Conservation (phyloP, 2,888 invertebrate species). For the Cantharis rustica region DNA sequence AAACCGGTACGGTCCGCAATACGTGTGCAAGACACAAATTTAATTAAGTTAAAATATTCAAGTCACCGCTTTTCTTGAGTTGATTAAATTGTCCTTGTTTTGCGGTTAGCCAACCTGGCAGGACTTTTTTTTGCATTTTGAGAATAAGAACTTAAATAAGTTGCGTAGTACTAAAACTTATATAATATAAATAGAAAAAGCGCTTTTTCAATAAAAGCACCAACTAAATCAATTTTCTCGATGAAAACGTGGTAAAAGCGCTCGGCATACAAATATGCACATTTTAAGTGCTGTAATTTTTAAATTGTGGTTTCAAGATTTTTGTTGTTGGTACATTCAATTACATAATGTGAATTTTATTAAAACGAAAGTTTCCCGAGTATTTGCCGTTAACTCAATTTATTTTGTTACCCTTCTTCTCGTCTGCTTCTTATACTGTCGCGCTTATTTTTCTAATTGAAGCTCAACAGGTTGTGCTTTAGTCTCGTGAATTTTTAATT, state of each 20-base stretch:
- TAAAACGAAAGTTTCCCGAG: slow-evolving; percentile 51
- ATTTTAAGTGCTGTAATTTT: slow-evolving; percentile 41
- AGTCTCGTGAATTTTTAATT: slow-evolving; percentile 44
- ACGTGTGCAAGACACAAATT: slow-evolving; percentile 36
- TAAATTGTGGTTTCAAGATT: slow-evolving; percentile 48
- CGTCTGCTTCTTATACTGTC: slow-evolving; percentile 27
- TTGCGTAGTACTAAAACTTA: no score
- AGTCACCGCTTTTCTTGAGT: slow-evolving; percentile 34
- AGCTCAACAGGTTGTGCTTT: slow-evolving; percentile 44
- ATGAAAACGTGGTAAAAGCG: slow-evolving; percentile 23
- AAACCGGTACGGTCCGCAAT: slow-evolving; percentile 39
- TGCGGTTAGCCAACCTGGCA: neutral
- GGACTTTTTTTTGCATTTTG: neutral
- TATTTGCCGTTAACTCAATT: slow-evolving; percentile 54
- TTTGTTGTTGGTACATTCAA: slow-evolving; percentile 29
- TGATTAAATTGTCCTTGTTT: slow-evolving; percentile 21
- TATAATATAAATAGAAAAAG: neutral
- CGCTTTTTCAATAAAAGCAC: neutral
- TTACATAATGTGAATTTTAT: slow-evolving; percentile 37
- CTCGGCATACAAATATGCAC: slow-evolving; percentile 44
- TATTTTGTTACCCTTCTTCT: slow-evolving; percentile 50
- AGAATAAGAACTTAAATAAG: no score
- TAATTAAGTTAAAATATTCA: slow-evolving; percentile 45
- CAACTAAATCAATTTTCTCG: neutral
- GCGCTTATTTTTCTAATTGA: slow-evolving; percentile 41